Evolutionary conservation across 1,140 invertebrate genomes (phyloP).

Genomic region (Phortica variegata): DNA sequence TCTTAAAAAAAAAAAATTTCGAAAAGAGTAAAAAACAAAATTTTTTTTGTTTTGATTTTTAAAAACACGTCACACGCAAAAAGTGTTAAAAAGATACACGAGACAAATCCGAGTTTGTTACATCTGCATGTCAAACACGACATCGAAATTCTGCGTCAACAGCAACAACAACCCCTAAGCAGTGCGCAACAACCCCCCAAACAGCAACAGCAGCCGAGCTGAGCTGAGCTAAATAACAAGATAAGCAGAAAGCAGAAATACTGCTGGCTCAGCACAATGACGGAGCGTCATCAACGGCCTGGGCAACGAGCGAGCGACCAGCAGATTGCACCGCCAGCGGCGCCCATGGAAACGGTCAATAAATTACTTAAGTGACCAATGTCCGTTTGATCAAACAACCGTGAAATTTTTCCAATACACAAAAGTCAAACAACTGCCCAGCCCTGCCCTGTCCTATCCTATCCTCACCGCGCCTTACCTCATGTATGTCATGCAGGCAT

Average conservation of each 20-base stretch:
- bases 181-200: not conserved
- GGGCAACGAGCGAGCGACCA: too few species aligned
- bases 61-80: constrained; percentile 24
- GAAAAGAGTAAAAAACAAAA: too few species aligned
- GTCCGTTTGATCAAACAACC: constrained; percentile 42
- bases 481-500: not conserved
- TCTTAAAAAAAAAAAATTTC: too few species aligned
- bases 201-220: not conserved
- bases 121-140: constrained; percentile 47
- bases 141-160: constrained; percentile 5
- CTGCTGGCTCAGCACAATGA: too few species aligned
- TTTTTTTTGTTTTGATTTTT: too few species aligned
- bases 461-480: constrained; percentile 4
- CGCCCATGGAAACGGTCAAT: constrained; percentile 25
- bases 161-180: constrained; percentile 28
- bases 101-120: constrained; percentile 51
- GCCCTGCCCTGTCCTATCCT: not conserved
- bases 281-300: too few species aligned
- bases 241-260: not conserved
- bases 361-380: constrained; percentile 42
- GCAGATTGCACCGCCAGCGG: too few species aligned
- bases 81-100: constrained; percentile 35
- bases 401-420: constrained; percentile 50
- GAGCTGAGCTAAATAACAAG: not conserved
- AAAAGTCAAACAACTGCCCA: not conserved